Base-by-base conservation (phyloP, 2,888 invertebrate genomes). In the Drosophila subquinaria region DNA sequence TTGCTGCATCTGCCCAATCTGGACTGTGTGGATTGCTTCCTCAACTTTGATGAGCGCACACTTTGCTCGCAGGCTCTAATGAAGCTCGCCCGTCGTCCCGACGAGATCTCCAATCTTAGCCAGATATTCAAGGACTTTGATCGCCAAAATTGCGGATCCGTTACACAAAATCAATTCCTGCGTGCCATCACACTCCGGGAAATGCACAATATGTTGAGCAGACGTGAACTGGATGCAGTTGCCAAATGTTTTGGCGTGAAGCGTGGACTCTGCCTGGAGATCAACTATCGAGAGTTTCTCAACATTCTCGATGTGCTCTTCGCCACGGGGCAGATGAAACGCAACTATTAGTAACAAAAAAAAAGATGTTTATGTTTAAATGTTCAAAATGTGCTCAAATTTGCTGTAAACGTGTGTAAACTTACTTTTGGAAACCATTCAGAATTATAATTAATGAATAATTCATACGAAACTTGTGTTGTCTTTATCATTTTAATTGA, bases 111-210 rank as follows among this genome's bases (percentile, higher is more conserved):
- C 67, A 96, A 96, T 83, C 93, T 96, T 45, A 93, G 95, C 56
- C 95, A 95, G 51, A 93, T 96, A 35, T 95, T 96, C 88, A 94
- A 90, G 95, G 96, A 96, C 93, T 95, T 94, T 88, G 96, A 96
- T 92, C 94, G 93, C 60, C 93, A 94, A 73, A 94, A 94, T 42
- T 95, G 95, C 91, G 96, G 96, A 69, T 95, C 95, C 3, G 93
- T 96, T 33, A 94, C 95, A 15, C 94, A 94, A 78, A 94, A 94
- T 83, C 94, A 94, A 75, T 95, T 96, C 91, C 93, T 95, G 81
- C 95, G 95, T 82, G 95, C 95, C 53, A 93, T 97, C 45, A 94
- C 95, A 30, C 91, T 94, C 38, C 94, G 96, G 69, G 94, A 94
- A 36, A 94, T 96, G 94, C 93, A 95, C 81, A 92, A 94, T 86